phyloP scores from a whole-genome alignment of 1,140 invertebrate genomes.

The Anoplolepis gracilipes region DNA sequence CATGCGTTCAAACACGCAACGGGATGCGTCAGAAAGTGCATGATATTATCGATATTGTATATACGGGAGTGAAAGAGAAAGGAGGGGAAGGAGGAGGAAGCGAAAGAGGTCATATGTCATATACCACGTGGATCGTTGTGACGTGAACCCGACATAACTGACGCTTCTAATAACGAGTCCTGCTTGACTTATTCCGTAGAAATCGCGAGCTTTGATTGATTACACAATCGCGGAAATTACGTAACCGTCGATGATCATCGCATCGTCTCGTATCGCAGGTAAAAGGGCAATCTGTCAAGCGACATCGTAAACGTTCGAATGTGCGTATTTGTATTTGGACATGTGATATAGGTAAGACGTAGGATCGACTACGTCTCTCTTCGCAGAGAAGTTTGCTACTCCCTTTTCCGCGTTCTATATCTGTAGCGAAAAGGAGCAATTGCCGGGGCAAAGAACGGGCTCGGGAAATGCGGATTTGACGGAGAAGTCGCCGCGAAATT shows the following conservation, averaged over 20 bases:
- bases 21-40: background rate
- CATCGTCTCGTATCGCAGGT: background rate
- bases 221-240: background rate
- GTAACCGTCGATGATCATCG: background rate
- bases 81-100: too few species aligned
- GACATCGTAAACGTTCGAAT: background rate
- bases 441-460: background rate
- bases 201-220: background rate
- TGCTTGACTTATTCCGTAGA: background rate
- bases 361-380: slow-evolving; percentile 41
- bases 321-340: background rate
- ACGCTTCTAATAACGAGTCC: slow-evolving; percentile 12
- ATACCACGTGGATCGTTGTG: background rate
- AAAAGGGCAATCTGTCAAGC: background rate
- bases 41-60: slow-evolving; percentile 28
- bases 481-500: slow-evolving; percentile 31
- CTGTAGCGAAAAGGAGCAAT: slow-evolving; percentile 67
- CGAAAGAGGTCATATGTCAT: background rate
- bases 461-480: slow-evolving; percentile 17
- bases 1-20: slow-evolving; percentile 10
- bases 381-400: slow-evolving; percentile 43
- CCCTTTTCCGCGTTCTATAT: slow-evolving; percentile 68
- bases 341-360: slow-evolving; percentile 20
- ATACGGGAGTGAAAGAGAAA: too few species aligned
- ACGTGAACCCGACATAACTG: background rate